phyloP scores from a whole-genome alignment of 2,888 invertebrate genomes.

The Machimus rusticus region DNA sequence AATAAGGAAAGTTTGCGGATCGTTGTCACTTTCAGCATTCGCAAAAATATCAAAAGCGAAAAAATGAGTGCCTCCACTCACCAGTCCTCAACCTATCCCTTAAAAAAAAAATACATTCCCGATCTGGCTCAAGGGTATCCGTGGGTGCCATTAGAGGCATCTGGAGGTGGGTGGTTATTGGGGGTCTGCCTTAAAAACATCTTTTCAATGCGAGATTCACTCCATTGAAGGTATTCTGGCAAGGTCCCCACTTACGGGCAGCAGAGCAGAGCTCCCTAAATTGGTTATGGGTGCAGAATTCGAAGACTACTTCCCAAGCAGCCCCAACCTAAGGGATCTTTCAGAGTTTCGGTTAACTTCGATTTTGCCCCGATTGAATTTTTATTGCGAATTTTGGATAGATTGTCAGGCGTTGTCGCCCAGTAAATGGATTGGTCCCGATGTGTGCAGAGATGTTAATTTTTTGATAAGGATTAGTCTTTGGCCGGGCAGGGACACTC shows the following conservation, averaged over 20 bases:
- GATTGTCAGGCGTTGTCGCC: background rate
- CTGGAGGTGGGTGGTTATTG: background rate
- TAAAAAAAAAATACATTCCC: background rate
- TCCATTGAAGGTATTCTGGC: background rate
- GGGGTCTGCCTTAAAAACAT: background rate
- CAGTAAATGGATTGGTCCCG: background rate
- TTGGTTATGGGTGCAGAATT: background rate
- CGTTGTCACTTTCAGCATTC: constrained; percentile 4
- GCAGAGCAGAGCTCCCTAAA: background rate
- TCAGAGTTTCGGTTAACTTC: background rate
- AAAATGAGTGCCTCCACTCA: background rate
- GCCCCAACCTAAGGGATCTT: background rate
- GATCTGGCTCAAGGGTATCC: background rate
- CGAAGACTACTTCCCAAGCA: background rate
- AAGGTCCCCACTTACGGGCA: background rate
- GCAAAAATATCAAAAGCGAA: constrained; percentile 21
- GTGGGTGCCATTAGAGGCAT: background rate
- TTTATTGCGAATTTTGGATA: constrained; percentile 17
- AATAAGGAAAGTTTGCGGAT: constrained; percentile 7
- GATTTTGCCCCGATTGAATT: background rate
- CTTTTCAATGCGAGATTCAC: background rate
- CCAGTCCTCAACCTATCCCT: background rate
- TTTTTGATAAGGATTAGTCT: background rate
- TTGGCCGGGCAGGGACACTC: background rate
- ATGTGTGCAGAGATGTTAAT: background rate